Percentiles rank a stretch among this genome's conserved stretches.
Evolutionary conservation across 2,888 invertebrate genomes (phyloP).

Genomic region (Drosophila neotestacea): DNA sequence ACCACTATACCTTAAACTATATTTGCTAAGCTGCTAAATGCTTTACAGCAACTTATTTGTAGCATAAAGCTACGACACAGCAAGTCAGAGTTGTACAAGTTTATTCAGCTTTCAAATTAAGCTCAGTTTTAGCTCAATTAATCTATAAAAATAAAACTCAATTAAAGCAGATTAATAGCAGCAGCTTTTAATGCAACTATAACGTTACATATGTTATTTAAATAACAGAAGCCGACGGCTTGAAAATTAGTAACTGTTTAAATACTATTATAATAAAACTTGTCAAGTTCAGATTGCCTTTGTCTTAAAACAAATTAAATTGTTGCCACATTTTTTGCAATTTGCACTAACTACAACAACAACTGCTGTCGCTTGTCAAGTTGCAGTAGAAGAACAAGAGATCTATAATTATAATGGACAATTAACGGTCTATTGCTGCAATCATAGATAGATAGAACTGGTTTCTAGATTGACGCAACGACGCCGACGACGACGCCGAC

Average conservation of each 20-base stretch:
- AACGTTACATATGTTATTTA: neutral
- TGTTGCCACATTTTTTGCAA: slow-evolving; percentile 24
- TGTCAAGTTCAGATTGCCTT: neutral
- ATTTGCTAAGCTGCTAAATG: neutral
- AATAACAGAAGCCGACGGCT: slow-evolving; percentile 16
- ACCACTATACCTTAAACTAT: no score
- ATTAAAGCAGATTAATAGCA: slow-evolving; percentile 5
- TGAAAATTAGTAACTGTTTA: slow-evolving; percentile 13
- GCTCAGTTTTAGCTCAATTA: slow-evolving; percentile 11
- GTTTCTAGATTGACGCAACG: slow-evolving; percentile 37
- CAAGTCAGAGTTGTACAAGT: neutral
- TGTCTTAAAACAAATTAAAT: slow-evolving; percentile 19
- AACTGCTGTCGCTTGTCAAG: slow-evolving; percentile 1
- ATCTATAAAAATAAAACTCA: neutral
- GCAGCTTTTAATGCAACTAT: slow-evolving; percentile 3
- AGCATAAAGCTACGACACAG: no score
- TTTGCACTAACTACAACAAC: neutral
- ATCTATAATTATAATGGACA: slow-evolving; percentile 57
- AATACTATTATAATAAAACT: slow-evolving; percentile 1
- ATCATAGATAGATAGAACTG: slow-evolving; percentile 40
- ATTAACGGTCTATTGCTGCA: slow-evolving; percentile 49
- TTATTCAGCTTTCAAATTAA: neutral
- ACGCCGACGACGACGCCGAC: slow-evolving; percentile 43
- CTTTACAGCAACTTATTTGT: no score
- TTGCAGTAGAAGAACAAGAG: slow-evolving; percentile 17